Percentiles rank a stretch among this genome's conserved stretches.
Evolutionary conservation across 1,140 invertebrate species (phyloP).

Genomic region (Pogonus chalceus): DNA sequence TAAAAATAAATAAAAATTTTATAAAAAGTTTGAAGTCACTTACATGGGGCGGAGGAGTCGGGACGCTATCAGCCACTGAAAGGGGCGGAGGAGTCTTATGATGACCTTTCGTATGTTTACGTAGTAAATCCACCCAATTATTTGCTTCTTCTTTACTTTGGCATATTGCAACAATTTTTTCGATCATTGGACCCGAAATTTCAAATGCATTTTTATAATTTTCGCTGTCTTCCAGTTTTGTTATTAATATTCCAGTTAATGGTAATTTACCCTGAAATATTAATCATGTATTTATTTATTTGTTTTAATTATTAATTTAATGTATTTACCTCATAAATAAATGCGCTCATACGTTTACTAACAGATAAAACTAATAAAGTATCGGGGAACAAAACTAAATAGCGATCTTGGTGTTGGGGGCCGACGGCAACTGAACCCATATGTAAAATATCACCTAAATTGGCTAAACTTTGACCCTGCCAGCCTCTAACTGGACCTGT

Average conservation of each 20-base stretch:
- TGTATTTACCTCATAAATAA: slow-evolving; percentile 84
- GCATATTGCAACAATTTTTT: slow-evolving; percentile 78
- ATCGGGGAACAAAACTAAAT: slow-evolving; percentile 83
- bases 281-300: slow-evolving; percentile 2
- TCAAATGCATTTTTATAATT: slow-evolving; percentile 82
- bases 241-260: slow-evolving; percentile 71
- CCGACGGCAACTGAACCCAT: slow-evolving; percentile 83
- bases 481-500: slow-evolving; percentile 85
- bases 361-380: slow-evolving; percentile 84
- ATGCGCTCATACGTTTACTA: slow-evolving; percentile 84
- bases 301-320: background rate
- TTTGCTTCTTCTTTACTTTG: slow-evolving; percentile 73
- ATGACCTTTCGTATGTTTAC: slow-evolving; percentile 36
- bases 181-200: slow-evolving; percentile 85
- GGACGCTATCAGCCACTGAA: slow-evolving; percentile 34
- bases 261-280: slow-evolving; percentile 74
- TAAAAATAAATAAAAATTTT: slow-evolving; percentile 11
- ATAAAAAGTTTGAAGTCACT: slow-evolving; percentile 28
- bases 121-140: slow-evolving; percentile 75
- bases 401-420: slow-evolving; percentile 70
- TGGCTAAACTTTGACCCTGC: slow-evolving; percentile 79
- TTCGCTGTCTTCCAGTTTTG: slow-evolving; percentile 67
- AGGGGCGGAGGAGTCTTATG: slow-evolving; percentile 34
- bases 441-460: slow-evolving; percentile 67
- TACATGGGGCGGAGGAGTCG: slow-evolving; percentile 43